Evolutionary conservation across 2,113 vertebrate species (phyloP).

Genomic region (Nothocercus julius): DNA sequence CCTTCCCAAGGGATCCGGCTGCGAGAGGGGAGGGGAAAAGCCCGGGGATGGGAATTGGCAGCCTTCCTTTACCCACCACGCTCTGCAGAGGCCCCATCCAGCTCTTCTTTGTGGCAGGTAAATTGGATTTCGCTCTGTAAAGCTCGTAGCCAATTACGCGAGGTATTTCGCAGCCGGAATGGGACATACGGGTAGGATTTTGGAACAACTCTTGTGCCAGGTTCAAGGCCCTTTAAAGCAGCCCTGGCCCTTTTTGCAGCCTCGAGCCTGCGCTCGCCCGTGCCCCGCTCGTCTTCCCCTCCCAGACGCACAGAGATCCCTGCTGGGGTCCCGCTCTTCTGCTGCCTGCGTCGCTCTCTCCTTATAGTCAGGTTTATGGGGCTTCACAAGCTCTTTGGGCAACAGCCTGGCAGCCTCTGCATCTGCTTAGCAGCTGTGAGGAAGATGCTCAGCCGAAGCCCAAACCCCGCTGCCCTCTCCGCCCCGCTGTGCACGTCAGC

Average conservation of each 20-base stretch:
- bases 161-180: background rate
- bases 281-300: background rate
- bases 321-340: background rate
- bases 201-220: background rate
- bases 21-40: background rate
- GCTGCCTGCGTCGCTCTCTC: background rate
- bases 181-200: background rate
- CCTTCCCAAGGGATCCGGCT: background rate
- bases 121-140: constrained; percentile 63
- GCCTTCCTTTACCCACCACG: background rate
- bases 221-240: constrained; percentile 16
- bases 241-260: constrained; percentile 34
- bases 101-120: constrained; percentile 66
- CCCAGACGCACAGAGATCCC: background rate
- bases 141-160: constrained; percentile 25
- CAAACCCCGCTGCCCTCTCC: background rate
- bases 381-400: background rate
- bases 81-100: constrained; percentile 14
- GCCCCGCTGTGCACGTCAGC: background rate
- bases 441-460: background rate
- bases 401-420: background rate
- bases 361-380: background rate
- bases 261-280: background rate
- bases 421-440: background rate
- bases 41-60: background rate